Conservation (phyloP, 2,888 invertebrate species). For the Spicauda simplicius region DNA sequence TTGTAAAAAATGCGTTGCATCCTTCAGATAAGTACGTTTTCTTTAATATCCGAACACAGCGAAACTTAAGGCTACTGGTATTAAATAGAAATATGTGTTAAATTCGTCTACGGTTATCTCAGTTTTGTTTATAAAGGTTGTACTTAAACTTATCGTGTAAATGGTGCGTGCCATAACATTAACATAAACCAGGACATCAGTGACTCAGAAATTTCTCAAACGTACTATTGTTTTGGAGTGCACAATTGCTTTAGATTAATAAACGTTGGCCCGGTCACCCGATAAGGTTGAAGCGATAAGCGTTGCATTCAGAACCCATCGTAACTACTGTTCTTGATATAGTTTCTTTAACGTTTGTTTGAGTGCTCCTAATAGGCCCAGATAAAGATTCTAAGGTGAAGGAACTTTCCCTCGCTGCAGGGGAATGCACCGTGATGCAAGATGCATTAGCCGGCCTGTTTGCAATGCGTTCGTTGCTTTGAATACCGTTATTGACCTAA, state of each 20-base stretch:
- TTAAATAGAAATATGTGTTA: too few species aligned
- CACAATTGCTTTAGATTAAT: slow-evolving; percentile 49
- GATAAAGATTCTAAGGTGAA: slow-evolving; percentile 62
- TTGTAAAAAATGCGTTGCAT: too few species aligned
- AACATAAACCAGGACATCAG: slow-evolving; percentile 32
- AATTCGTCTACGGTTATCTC: background rate
- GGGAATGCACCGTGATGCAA: slow-evolving; percentile 59
- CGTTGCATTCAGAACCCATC: slow-evolving; percentile 64
- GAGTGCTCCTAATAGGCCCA: slow-evolving; percentile 52
- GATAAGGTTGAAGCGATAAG: slow-evolving; percentile 74
- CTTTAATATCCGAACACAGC: too few species aligned
- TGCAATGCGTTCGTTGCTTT: slow-evolving; percentile 67
- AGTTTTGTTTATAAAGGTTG: background rate
- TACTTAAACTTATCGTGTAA: background rate
- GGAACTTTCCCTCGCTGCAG: slow-evolving; percentile 48
- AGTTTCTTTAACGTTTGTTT: slow-evolving; percentile 36
- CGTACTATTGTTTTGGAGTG: slow-evolving; percentile 50
- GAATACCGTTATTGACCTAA: slow-evolving; percentile 74
- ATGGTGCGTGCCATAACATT: background rate
- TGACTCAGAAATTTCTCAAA: slow-evolving; percentile 50
- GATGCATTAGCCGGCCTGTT: slow-evolving; percentile 66
- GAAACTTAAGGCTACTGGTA: too few species aligned
- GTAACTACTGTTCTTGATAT: slow-evolving; percentile 51
- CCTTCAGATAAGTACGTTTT: too few species aligned
- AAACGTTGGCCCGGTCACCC: slow-evolving; percentile 68